Percentiles rank a stretch among this genome's conserved stretches.
These are phyloP conservation scores for Cryptotermes secundus DNA, from an alignment of 1,140 invertebrate species.

Conservation along the genomic window DNA sequence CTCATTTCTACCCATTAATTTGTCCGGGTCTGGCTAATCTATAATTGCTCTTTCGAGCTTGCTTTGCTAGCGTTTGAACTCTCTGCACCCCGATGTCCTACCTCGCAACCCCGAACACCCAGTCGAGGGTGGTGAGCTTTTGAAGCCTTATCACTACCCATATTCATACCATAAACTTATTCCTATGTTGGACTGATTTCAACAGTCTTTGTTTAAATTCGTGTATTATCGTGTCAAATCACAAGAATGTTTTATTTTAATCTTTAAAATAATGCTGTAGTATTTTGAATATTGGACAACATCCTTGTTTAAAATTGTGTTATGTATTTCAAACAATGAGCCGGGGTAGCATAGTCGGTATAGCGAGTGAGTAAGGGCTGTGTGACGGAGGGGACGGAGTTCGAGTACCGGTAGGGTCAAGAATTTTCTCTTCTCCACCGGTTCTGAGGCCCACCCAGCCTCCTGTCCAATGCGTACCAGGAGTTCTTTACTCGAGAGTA, in stretches of 20 bases:
- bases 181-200: not conserved
- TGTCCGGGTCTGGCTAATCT: slow-evolving; percentile 26
- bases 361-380: too few species aligned
- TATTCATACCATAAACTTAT: not conserved
- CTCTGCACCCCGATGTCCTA: not conserved
- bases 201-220: not conserved
- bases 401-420: too few species aligned
- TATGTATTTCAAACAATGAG: too few species aligned
- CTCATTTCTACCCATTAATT: slow-evolving; percentile 29
- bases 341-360: too few species aligned
- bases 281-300: too few species aligned
- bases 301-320: too few species aligned
- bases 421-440: too few species aligned
- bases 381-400: too few species aligned
- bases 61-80: slow-evolving; percentile 13
- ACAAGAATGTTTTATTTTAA: not conserved
- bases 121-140: not conserved
- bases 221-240: not conserved
- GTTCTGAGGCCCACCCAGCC: too few species aligned
- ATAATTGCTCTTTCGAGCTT: slow-evolving; percentile 26
- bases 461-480: too few species aligned
- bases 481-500: too few species aligned
- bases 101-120: not conserved
- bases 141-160: not conserved
- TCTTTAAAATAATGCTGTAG: not conserved